Percentiles rank a stretch among this genome's conserved stretches.
Evolutionary conservation across 2,797 vertebrate genomes (phyloP).

Genomic region (Heterohyrax brucei): DNA sequence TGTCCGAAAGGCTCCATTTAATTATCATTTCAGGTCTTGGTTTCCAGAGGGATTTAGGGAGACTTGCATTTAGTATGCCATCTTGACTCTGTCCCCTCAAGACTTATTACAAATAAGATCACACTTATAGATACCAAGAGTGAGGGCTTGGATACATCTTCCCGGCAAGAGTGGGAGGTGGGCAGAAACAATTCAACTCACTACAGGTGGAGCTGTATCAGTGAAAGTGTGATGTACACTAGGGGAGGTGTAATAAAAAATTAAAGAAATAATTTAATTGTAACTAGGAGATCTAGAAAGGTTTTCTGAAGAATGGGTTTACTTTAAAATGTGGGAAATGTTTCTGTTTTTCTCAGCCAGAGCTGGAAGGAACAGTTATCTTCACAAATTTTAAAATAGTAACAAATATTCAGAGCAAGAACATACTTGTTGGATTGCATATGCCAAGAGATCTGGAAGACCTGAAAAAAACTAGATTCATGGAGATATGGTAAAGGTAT

Average conservation of each 20-base stretch:
- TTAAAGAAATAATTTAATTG: slow-evolving; percentile 8
- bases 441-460: not conserved
- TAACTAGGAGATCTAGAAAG: not conserved
- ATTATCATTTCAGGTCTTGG: no score
- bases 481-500: not conserved
- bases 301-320: not conserved
- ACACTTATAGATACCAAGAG: not conserved
- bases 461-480: not conserved
- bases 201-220: not conserved
- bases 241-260: not conserved
- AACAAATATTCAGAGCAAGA: not conserved
- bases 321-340: not conserved
- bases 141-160: no score
- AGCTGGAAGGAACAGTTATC: not conserved
- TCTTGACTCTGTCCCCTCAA: not conserved
- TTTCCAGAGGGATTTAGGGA: no score
- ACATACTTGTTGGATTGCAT: not conserved
- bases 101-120: not conserved
- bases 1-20: no score
- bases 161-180: no score
- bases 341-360: not conserved
- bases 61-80: no score
- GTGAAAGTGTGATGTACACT: not conserved
- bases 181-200: no score
- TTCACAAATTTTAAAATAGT: not conserved